A percentile compares a stretch with the other conserved stretches of the same genome.
phyloP scores from a whole-genome alignment of 1,140 invertebrate genomes.

The Diabrotica undecimpunctata region DNA sequence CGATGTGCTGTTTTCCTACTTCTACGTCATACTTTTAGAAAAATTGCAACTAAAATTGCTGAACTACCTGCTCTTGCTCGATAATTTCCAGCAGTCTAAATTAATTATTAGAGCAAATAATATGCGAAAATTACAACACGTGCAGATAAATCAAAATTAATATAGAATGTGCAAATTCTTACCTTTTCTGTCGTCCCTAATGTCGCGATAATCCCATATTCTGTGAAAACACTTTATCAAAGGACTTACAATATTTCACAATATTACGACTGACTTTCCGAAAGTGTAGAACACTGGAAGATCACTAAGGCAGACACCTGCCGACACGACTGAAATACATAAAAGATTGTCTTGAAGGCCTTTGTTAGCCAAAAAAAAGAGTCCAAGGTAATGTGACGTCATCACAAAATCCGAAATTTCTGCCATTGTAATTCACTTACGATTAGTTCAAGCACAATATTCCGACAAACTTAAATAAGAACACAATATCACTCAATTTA shows the following conservation, averaged over 20 bases:
- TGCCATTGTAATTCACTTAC: not conserved
- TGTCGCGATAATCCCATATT: no score
- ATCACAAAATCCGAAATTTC: conserved; percentile 3
- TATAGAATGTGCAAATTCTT: no score
- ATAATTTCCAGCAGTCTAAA: no score
- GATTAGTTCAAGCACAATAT: not conserved
- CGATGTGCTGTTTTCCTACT: no score
- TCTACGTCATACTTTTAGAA: no score
- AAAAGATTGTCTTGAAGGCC: conserved; percentile 1
- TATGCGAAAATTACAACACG: no score
- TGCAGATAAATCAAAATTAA: no score
- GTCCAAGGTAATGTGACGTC: conserved; percentile 19
- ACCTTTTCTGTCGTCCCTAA: no score
- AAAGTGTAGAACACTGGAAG: not conserved
- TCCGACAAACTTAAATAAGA: not conserved
- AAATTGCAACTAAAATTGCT: no score
- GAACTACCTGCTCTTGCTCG: no score
- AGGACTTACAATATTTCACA: conserved; percentile 2
- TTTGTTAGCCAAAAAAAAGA: conserved; percentile 12
- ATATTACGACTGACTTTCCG: not conserved
- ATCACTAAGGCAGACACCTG: conserved; percentile 3
- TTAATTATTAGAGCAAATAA: no score
- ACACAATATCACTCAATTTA: conserved; percentile 1
- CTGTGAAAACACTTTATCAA: no score
- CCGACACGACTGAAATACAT: conserved; percentile 10